Evolutionary conservation across 2,888 invertebrate species (phyloP), one percentile per base, ranked within the genome.

Genomic region (Conomelus anceps): DNA sequence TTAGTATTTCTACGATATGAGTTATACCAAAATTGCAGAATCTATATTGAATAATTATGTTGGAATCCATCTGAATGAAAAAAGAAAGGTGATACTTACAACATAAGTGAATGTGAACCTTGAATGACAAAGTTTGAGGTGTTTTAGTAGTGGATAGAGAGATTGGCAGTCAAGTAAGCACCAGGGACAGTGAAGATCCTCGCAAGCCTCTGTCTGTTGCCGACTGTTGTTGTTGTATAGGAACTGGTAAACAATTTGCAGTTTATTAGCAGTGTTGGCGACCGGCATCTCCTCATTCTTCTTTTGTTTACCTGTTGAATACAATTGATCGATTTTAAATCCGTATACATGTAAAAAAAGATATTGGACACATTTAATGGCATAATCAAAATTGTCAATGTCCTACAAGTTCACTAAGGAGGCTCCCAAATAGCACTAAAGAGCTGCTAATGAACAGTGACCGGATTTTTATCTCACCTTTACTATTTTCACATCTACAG

Each of bases 161-260:
- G 96, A 95, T 89, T 96, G 95, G 92, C 98, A 99, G 93, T 98
- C 97, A 22, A 99, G 94, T 7, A 97, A 97, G 93, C 99, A 99
- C 99, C 99, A 99, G 0, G 99, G 99, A 93, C 99, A 99, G 92
- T 97, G 97, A 88, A 98, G 95, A 94, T 98, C 98, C 92, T 98
- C 97, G 91, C 98, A 97, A 13, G 98, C 98, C 93, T 98, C 98
- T 0, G 98, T 99, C 94, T 98, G 98, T 93, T 99, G 99, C 86
- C 98, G 95, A 85, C 97, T 98, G 93, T 98, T 98, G 93, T 98
- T 98, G 93, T 98, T 98, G 93, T 98, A 98, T 91, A 98, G 95
- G 94, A 99, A 99, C 94, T 99, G 98, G 94, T 99, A 99, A 91
- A 98, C 97, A 91, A 99, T 97, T 93, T 97, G 97, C 91, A 96